A percentile compares a stretch with the other conserved stretches of the same genome.
phyloP scores from a whole-genome alignment of 2,797 vertebrate species.

The Pogonophryne albipinna region DNA sequence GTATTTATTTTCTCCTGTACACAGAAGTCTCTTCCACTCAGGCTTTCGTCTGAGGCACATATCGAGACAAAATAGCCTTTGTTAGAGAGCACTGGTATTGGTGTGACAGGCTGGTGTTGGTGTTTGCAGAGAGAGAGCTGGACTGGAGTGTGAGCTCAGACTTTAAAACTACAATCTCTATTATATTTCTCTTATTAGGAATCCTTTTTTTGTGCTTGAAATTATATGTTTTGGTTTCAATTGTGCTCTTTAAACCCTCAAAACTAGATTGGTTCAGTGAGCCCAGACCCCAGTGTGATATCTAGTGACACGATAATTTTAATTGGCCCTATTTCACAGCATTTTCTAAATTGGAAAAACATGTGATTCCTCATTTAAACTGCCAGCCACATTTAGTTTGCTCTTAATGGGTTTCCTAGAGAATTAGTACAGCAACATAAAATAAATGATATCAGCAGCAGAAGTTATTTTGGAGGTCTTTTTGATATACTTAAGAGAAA shows the following conservation, averaged over 20 bases:
- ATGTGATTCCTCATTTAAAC: no score
- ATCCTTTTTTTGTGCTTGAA: neutral
- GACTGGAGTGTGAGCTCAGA: conserved; percentile 13
- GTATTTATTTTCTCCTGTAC: neutral
- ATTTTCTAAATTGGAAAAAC: neutral
- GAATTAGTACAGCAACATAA: neutral
- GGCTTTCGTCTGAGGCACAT: neutral
- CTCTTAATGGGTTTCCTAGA: neutral
- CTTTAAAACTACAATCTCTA: conserved; percentile 19
- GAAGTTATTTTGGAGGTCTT: neutral
- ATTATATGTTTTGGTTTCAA: no score
- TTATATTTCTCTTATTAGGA: neutral
- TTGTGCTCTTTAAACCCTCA: neutral
- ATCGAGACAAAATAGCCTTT: conserved; percentile 49
- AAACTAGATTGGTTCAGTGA: conserved; percentile 1
- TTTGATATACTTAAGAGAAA: neutral
- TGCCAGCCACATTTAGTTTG: no score
- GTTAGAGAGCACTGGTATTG: conserved; percentile 26
- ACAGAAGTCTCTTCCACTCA: neutral
- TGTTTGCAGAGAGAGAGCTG: conserved; percentile 12
- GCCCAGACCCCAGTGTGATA: neutral
- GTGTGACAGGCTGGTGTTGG: conserved; percentile 34
- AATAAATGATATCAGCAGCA: neutral
- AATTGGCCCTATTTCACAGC: conserved; percentile 8
- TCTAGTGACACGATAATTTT: conserved; percentile 2